phyloP scores from a whole-genome alignment of 1,140 invertebrate species.

The Drosophila gunungcola region DNA sequence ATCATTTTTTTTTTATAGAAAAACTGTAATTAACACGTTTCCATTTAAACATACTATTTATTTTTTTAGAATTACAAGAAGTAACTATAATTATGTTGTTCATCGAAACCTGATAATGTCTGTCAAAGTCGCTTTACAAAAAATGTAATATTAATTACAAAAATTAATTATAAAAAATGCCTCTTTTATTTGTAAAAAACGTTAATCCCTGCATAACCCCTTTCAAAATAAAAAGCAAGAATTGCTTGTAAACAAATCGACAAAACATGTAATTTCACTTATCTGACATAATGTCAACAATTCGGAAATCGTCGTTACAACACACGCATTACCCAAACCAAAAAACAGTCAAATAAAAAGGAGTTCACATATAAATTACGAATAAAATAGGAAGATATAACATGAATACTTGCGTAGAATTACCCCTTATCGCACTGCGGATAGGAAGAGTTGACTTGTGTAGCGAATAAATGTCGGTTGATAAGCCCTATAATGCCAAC shows the following conservation, averaged over 20 bases:
- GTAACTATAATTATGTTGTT: too few species aligned
- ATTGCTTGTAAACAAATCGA: constrained; percentile 58
- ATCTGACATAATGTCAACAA: constrained; percentile 78
- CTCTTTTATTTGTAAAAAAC: background rate
- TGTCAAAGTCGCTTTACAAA: too few species aligned
- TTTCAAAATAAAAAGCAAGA: background rate
- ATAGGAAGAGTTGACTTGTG: constrained; percentile 67
- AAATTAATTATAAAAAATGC: background rate
- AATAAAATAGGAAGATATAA: constrained; percentile 29
- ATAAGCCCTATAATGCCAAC: constrained; percentile 75
- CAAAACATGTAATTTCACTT: constrained; percentile 81
- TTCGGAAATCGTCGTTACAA: constrained; percentile 56
- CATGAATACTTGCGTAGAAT: constrained; percentile 15
- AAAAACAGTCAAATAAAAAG: constrained; percentile 42
- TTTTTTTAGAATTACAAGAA: too few species aligned
- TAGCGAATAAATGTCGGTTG: constrained; percentile 77
- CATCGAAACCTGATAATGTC: too few species aligned
- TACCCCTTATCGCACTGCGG: constrained; percentile 55
- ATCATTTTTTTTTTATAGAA: too few species aligned
- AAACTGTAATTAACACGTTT: too few species aligned
- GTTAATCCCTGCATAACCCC: background rate
- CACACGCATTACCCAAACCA: constrained; percentile 41
- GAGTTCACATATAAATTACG: constrained; percentile 70
- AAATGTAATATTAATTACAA: background rate
- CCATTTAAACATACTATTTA: too few species aligned